Conservation (phyloP, 2,888 invertebrate genomes). For the Himalopsyche anomala region DNA sequence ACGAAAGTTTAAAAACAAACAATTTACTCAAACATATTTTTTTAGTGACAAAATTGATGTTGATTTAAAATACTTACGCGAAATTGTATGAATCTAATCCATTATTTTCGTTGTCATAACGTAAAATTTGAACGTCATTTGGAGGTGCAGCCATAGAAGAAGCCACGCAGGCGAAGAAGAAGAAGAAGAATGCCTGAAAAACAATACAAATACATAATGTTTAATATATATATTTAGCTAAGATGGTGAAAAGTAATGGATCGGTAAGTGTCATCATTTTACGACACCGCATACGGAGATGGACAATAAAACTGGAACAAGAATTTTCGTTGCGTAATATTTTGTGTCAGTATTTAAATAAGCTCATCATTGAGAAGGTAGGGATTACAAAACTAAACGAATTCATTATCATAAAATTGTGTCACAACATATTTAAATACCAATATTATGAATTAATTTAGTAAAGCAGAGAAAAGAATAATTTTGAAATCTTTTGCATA, state of each 20-base stretch:
- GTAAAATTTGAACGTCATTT: conserved; percentile 70
- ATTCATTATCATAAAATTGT: conserved; percentile 6
- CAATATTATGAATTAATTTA: background rate
- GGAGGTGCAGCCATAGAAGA: conserved; percentile 70
- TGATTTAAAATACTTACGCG: conserved; percentile 68
- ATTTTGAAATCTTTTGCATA: too few species aligned
- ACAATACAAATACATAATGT: background rate
- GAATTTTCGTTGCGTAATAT: background rate
- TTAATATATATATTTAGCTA: too few species aligned
- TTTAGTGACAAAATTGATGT: background rate
- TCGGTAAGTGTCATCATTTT: background rate
- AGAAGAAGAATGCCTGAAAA: conserved; percentile 69
- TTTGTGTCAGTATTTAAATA: conserved; percentile 22
- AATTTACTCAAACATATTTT: too few species aligned
- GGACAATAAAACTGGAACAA: conserved; percentile 18
- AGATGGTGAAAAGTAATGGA: background rate
- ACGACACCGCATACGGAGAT: background rate
- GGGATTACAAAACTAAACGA: background rate
- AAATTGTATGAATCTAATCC: conserved; percentile 72
- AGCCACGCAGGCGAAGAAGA: conserved; percentile 72
- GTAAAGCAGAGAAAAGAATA: too few species aligned
- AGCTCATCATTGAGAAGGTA: conserved; percentile 16
- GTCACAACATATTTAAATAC: background rate
- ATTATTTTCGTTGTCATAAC: conserved; percentile 71
- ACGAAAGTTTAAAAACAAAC: background rate